These are phyloP conservation scores for Megalurothrips usitatus DNA, from an alignment of 2,888 invertebrate species.

Conservation along the genomic window DNA sequence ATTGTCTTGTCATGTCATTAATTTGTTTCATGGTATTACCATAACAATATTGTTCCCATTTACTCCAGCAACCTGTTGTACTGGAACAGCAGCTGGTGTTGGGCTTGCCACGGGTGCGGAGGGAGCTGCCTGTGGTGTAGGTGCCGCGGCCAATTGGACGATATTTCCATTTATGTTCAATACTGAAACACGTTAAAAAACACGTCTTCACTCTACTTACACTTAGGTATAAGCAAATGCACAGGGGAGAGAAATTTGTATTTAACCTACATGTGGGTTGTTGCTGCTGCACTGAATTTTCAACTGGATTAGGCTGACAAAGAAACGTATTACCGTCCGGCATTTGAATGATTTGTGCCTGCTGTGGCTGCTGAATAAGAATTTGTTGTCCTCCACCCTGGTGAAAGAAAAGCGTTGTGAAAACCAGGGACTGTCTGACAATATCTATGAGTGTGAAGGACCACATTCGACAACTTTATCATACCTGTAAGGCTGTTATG, in stretches of 20 bases:
- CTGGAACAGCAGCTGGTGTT: conserved; percentile 40
- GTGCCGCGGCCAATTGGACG: conserved; percentile 59
- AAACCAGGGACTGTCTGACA: neutral
- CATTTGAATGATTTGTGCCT: conserved; percentile 81
- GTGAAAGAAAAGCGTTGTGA: neutral
- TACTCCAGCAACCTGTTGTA: conserved; percentile 48
- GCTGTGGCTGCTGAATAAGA: conserved; percentile 59
- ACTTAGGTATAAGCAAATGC: neutral
- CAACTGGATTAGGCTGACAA: conserved; percentile 64
- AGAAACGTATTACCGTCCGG: conserved; percentile 90
- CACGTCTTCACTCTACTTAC: neutral
- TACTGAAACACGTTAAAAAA: conserved; percentile 49
- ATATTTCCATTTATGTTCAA: conserved; percentile 73
- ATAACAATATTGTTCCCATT: conserved; percentile 69
- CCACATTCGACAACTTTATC: neutral
- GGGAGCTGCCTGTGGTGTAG: conserved; percentile 41
- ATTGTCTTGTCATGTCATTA: no score
- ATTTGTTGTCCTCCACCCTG: conserved; percentile 55
- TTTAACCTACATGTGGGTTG: conserved; percentile 54
- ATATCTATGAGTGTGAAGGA: neutral
- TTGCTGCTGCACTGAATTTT: conserved; percentile 46
- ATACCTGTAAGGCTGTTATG: conserved; percentile 47
- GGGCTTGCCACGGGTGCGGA: conserved; percentile 37
- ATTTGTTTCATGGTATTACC: no score
- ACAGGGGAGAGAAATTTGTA: neutral